Percentiles rank a stretch among this genome's conserved stretches.
Evolutionary conservation across 2,888 invertebrate genomes (phyloP).

Genomic region (Fragum fragum): DNA sequence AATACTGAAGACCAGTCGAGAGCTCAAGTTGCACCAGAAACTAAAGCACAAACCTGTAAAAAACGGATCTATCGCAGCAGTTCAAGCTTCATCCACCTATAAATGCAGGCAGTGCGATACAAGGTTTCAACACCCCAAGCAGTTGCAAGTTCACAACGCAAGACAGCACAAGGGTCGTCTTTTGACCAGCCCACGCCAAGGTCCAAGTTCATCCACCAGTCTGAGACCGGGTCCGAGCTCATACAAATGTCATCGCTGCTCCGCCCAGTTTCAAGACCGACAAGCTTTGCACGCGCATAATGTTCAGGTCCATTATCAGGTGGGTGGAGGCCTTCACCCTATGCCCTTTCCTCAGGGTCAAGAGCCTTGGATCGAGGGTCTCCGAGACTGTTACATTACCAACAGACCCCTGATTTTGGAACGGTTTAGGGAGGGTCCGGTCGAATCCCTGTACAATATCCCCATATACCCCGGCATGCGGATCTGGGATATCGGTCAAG

Average conservation of each 20-base stretch:
- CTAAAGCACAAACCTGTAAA: background rate
- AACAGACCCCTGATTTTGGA: constrained; percentile 38
- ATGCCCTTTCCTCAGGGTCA: constrained; percentile 32
- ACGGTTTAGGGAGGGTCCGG: constrained; percentile 30
- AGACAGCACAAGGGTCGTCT: background rate
- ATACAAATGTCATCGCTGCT: constrained; percentile 33
- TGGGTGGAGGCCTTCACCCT: constrained; percentile 13
- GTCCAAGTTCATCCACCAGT: background rate
- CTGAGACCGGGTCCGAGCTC: constrained; percentile 3
- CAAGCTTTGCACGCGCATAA: constrained; percentile 31
- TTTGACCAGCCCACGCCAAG: background rate
- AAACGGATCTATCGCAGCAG: too few species aligned
- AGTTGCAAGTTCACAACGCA: too few species aligned
- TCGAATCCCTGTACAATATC: constrained; percentile 36
- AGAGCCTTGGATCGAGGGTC: constrained; percentile 46
- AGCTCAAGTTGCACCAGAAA: background rate
- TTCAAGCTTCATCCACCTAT: too few species aligned
- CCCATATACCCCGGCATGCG: constrained; percentile 38
- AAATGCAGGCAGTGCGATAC: too few species aligned
- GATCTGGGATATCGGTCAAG: constrained; percentile 22
- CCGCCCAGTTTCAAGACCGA: constrained; percentile 30
- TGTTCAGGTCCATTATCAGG: constrained; percentile 29
- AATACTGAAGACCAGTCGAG: background rate
- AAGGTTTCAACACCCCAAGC: too few species aligned
- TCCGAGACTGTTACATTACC: constrained; percentile 33